A percentile compares a stretch with the other conserved stretches of the same genome.
These are phyloP conservation scores for Amblyraja radiata DNA, from an alignment of 2,797 vertebrate species.

Conservation along the genomic window DNA sequence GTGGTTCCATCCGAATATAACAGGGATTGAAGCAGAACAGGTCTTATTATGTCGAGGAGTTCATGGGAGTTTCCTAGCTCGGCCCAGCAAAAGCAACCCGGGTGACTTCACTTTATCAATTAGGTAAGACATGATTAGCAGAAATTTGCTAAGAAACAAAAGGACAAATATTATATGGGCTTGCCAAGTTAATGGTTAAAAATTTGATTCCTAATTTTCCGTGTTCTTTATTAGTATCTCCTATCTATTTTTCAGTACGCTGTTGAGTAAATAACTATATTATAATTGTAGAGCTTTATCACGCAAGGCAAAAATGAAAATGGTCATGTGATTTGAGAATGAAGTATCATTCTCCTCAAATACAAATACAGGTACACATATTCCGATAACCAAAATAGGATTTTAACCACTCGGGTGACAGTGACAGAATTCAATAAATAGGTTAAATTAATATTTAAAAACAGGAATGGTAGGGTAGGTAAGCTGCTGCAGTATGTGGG, in stretches of 20 bases:
- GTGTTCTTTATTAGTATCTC: background rate
- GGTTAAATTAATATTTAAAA: too few relatives aligned
- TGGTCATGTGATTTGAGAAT: too few relatives aligned
- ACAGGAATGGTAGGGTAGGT: too few relatives aligned
- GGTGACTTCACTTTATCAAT: constrained; percentile 84
- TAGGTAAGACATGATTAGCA: constrained; percentile 53
- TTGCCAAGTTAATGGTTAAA: background rate
- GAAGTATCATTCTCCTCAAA: background rate
- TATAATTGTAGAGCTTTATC: background rate
- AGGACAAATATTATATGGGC: background rate
- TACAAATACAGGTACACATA: background rate
- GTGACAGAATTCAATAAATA: too few relatives aligned
- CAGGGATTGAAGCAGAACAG: constrained; percentile 75
- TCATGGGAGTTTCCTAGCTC: constrained; percentile 79
- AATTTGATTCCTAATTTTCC: background rate
- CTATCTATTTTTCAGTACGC: too few relatives aligned
- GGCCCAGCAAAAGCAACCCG: constrained; percentile 83
- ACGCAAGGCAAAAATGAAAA: background rate
- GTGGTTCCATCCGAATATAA: constrained; percentile 88
- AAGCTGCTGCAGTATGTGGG: too few relatives aligned
- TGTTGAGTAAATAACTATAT: background rate
- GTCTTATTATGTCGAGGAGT: constrained; percentile 75
- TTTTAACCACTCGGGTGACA: too few relatives aligned
- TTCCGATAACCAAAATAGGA: too few relatives aligned
- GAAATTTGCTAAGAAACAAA: background rate